These are phyloP conservation scores for Crocidura indochinensis DNA, from an alignment of 2,797 vertebrate genomes.

Conservation along the genomic window DNA sequence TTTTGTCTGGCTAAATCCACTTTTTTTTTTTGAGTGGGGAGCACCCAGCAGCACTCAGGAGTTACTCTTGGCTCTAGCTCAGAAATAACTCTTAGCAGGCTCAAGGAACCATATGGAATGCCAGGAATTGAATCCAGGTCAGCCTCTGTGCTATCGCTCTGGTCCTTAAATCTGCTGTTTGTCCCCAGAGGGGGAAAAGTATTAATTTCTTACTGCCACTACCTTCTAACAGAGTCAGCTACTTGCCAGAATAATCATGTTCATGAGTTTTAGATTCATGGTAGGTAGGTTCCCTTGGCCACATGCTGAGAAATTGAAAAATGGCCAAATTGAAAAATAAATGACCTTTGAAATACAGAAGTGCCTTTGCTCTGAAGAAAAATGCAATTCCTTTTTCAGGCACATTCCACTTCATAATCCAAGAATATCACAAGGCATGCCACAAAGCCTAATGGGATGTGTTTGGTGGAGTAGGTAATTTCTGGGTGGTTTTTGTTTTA, in stretches of 20 bases:
- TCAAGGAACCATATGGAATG: too few relatives aligned
- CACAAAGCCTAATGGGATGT: conserved; percentile 66
- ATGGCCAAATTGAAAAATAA: conserved; percentile 78
- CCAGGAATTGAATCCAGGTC: too few relatives aligned
- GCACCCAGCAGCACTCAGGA: too few relatives aligned
- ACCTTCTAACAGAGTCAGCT: not conserved
- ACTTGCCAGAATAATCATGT: conserved; percentile 31
- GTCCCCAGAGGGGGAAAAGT: too few relatives aligned
- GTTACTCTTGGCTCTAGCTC: too few relatives aligned
- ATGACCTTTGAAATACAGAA: conserved; percentile 82
- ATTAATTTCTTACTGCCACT: too few relatives aligned
- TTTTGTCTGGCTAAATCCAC: too few relatives aligned
- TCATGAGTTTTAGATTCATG: conserved; percentile 68
- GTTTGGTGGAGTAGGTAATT: conserved; percentile 67
- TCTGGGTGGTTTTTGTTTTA: not conserved
- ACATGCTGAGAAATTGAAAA: conserved; percentile 76
- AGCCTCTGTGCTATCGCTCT: too few relatives aligned
- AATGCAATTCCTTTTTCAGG: conserved; percentile 78
- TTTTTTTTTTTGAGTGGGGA: too few relatives aligned
- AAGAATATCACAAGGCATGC: conserved; percentile 54
- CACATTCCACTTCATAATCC: conserved; percentile 71
- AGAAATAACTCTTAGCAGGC: too few relatives aligned
- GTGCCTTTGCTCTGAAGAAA: conserved; percentile 76
- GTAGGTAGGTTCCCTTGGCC: conserved; percentile 47
- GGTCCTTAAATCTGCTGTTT: too few relatives aligned